These are phyloP conservation scores for Campoplex capitator DNA, from an alignment of 2,888 invertebrate species.

Conservation along the genomic window DNA sequence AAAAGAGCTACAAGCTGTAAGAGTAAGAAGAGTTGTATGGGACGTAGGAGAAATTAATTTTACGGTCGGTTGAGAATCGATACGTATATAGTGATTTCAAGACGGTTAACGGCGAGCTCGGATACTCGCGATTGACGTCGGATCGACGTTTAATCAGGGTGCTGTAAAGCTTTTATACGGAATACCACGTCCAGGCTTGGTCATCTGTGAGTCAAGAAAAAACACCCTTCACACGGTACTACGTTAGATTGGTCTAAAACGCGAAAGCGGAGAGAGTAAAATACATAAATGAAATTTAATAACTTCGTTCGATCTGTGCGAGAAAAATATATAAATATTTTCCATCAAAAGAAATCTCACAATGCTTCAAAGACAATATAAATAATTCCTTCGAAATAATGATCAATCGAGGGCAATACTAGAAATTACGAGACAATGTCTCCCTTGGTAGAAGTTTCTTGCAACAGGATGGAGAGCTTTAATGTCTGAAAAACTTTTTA, in stretches of 20 bases:
- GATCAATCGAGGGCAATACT: constrained; percentile 7
- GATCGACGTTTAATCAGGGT: constrained; percentile 42
- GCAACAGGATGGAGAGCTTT: constrained; percentile 17
- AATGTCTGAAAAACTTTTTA: constrained; percentile 45
- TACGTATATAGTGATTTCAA: constrained; percentile 49
- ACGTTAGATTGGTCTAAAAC: neutral
- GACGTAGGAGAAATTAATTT: constrained; percentile 79
- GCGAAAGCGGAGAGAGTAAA: neutral
- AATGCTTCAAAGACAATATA: constrained; percentile 20
- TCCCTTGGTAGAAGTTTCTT: constrained; percentile 3
- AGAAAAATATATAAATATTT: neutral
- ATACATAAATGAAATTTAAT: neutral
- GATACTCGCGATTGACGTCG: constrained; percentile 45
- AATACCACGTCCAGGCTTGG: neutral
- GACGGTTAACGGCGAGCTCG: constrained; percentile 10
- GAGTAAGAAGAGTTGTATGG: constrained; percentile 60
- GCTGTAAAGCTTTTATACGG: constrained; percentile 25
- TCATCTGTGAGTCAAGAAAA: constrained; percentile 2
- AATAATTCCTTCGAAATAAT: constrained; percentile 52
- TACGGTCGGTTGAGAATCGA: constrained; percentile 77
- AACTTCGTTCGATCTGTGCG: neutral
- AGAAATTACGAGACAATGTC: constrained; percentile 20
- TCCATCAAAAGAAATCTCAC: neutral
- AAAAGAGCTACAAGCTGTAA: constrained; percentile 45
- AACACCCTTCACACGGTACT: neutral